Evolutionary conservation across 2,113 vertebrate genomes (phyloP).

Genomic region (Rousettus leschenaultii): DNA sequence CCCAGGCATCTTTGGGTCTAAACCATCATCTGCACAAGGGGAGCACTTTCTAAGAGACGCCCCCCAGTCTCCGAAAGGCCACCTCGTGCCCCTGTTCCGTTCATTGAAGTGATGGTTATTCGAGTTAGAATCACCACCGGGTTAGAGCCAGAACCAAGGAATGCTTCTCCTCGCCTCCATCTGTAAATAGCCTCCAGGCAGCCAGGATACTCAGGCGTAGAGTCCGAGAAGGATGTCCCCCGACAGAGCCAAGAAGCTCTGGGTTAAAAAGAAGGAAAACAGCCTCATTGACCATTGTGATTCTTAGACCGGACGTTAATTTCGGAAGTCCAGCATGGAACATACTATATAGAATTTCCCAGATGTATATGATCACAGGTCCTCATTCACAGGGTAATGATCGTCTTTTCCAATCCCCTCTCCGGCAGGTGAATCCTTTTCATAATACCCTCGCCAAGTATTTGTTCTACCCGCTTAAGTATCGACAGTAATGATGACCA

Average conservation of each 20-base stretch:
- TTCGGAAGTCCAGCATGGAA: neutral
- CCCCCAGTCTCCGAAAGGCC: neutral
- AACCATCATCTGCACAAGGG: neutral
- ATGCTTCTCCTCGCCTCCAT: neutral
- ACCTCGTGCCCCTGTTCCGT: neutral
- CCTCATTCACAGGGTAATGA: neutral
- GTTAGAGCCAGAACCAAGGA: neutral
- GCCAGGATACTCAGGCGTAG: neutral
- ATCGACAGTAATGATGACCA: neutral
- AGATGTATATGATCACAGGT: neutral
- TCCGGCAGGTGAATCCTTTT: neutral
- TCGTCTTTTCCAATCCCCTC: neutral
- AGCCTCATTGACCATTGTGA: neutral
- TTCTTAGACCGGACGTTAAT: neutral
- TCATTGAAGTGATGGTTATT: neutral
- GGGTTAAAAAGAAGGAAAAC: neutral
- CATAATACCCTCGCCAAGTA: neutral
- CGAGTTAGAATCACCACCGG: neutral
- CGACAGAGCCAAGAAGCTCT: neutral
- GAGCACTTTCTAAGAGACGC: neutral
- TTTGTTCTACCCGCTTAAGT: neutral
- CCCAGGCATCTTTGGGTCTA: rapidly evolving
- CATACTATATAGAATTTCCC: neutral
- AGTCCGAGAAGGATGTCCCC: neutral
- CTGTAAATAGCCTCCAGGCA: neutral